Conservation (phyloP, 1,140 invertebrate genomes). For the Andrena cerasifolii region DNA sequence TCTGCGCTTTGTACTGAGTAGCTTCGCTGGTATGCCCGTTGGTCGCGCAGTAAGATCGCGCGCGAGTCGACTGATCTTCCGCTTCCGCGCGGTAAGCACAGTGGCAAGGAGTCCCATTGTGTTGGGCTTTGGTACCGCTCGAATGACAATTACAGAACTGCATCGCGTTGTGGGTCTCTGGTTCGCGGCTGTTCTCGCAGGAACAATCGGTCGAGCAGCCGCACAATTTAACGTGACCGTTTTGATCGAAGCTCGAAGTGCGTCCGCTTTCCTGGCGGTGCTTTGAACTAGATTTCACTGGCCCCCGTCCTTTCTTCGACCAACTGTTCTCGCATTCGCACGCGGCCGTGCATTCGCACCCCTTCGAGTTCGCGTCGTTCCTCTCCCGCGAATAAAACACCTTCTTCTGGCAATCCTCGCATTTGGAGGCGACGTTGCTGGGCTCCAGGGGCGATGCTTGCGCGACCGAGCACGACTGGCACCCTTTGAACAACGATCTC, state of each 20-base stretch:
- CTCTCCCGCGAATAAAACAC: not conserved
- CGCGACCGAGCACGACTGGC: slow-evolving; percentile 25
- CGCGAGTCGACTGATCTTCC: slow-evolving; percentile 23
- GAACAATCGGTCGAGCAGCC: slow-evolving; percentile 57
- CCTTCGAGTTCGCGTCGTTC: not conserved
- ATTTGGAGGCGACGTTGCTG: not conserved
- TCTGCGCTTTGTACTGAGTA: slow-evolving; percentile 60
- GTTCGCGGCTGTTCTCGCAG: slow-evolving; percentile 38
- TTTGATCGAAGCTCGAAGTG: slow-evolving; percentile 29
- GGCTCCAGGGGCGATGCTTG: not conserved
- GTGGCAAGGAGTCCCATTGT: not conserved
- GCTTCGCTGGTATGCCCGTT: slow-evolving; percentile 15
- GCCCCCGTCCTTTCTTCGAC: slow-evolving; percentile 14
- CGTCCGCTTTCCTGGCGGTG: slow-evolving; percentile 31
- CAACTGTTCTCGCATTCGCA: slow-evolving; percentile 34
- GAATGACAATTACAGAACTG: slow-evolving; percentile 21
- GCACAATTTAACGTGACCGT: slow-evolving; percentile 32
- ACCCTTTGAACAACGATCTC: slow-evolving; percentile 12
- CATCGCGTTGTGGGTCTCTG: slow-evolving; percentile 5
- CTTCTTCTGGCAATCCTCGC: slow-evolving; percentile 46
- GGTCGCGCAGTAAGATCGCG: slow-evolving; percentile 6
- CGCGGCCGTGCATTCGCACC: not conserved
- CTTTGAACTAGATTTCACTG: slow-evolving; percentile 24
- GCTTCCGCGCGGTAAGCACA: slow-evolving; percentile 19
- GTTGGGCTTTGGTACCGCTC: slow-evolving; percentile 8